A percentile compares a stretch with the other conserved stretches of the same genome.
These are phyloP conservation scores for Drymodes brunneopygia DNA, from an alignment of 2,113 vertebrate genomes.

Conservation along the genomic window DNA sequence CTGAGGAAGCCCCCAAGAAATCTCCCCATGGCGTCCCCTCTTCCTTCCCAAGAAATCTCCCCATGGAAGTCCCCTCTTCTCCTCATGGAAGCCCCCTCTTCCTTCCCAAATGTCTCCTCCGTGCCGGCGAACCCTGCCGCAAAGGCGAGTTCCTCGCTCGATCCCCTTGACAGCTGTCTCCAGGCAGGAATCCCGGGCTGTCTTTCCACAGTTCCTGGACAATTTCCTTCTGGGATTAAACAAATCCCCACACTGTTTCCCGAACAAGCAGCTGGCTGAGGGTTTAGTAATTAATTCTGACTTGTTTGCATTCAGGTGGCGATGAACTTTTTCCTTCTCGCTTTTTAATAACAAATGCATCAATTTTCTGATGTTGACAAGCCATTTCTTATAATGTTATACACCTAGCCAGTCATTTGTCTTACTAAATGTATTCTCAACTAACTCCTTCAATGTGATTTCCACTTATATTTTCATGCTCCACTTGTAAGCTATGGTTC, in stretches of 20 bases:
- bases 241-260: background rate
- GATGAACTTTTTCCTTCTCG: accelerated
- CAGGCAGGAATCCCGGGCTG: background rate
- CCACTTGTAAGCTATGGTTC: background rate
- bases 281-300: background rate
- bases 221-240: constrained; percentile 19
- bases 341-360: background rate
- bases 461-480: background rate
- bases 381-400: background rate
- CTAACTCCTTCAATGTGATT: background rate
- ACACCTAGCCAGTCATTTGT: background rate
- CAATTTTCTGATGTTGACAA: background rate
- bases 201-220: background rate
- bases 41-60: background rate
- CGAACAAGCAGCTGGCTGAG: background rate
- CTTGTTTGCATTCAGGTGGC: background rate
- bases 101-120: background rate
- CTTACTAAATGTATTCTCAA: background rate
- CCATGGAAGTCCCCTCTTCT: background rate
- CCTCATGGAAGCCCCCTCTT: background rate
- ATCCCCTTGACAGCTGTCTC: background rate
- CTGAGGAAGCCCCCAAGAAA: background rate
- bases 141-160: background rate
- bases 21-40: background rate
- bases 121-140: background rate